These are phyloP conservation scores for Planiliza haematocheilus DNA, from an alignment of 2,113 vertebrate genomes.

Conservation along the genomic window DNA sequence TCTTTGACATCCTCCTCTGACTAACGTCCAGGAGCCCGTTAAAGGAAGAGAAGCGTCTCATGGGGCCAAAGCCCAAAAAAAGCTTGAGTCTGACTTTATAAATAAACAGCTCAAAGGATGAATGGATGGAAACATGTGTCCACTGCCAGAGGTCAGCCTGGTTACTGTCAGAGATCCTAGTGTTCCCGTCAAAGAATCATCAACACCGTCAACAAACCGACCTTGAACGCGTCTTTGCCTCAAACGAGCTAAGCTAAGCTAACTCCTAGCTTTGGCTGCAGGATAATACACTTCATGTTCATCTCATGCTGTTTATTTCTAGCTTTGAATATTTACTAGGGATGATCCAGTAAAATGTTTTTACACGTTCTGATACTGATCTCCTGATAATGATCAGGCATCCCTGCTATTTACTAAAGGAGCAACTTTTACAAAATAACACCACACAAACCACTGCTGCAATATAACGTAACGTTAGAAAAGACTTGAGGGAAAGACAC, in stretches of 20 bases:
- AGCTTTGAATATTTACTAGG: too few species aligned
- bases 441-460: background rate
- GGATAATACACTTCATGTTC: too few species aligned
- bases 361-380: too few species aligned
- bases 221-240: background rate
- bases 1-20: constrained; percentile 35
- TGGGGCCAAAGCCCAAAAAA: too few species aligned
- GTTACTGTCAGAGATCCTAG: background rate
- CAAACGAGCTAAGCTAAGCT: too few species aligned
- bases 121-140: constrained; percentile 1
- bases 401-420: too few species aligned
- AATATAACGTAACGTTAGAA: background rate
- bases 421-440: background rate
- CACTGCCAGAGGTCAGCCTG: background rate
- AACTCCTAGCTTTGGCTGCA: too few species aligned
- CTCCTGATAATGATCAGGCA: too few species aligned
- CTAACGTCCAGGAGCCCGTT: background rate
- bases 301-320: too few species aligned
- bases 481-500: background rate
- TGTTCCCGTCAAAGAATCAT: constrained; percentile 17
- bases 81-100: too few species aligned
- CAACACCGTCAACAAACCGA: background rate
- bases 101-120: background rate
- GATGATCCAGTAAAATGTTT: too few species aligned
- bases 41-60: background rate